These are phyloP conservation scores for Maniola jurtina DNA, from an alignment of 1,140 invertebrate species.

Conservation along the genomic window DNA sequence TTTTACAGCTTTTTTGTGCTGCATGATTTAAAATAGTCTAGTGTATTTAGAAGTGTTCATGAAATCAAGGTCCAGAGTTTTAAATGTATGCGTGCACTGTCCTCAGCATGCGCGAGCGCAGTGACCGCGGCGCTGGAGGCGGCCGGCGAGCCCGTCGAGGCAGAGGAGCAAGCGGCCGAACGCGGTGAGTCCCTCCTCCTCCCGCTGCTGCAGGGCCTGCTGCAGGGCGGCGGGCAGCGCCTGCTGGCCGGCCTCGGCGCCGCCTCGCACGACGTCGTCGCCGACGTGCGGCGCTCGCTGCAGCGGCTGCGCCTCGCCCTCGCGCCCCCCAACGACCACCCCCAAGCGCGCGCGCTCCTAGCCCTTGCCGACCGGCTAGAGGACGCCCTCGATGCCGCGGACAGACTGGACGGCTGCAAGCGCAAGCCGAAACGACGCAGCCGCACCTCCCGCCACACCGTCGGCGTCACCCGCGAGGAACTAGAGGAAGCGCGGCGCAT, in stretches of 20 bases:
- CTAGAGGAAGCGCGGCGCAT: slow-evolving; percentile 86
- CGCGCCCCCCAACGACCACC: slow-evolving; percentile 77
- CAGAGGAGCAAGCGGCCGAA: slow-evolving; percentile 43
- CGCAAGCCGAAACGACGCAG: slow-evolving; percentile 59
- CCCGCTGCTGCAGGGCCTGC: slow-evolving; percentile 81
- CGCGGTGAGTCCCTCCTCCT: slow-evolving; percentile 80
- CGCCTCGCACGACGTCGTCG: slow-evolving; percentile 80
- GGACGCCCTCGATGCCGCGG: slow-evolving; percentile 81
- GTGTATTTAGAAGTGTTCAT: no score
- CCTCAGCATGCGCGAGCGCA: slow-evolving; percentile 79
- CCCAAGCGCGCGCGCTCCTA: slow-evolving; percentile 83
- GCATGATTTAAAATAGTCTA: no score
- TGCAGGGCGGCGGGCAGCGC: slow-evolving; percentile 63
- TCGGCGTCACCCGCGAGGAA: slow-evolving; percentile 89
- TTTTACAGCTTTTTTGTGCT: no score
- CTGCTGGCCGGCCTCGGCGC: slow-evolving; percentile 60
- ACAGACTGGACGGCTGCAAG: slow-evolving; percentile 58
- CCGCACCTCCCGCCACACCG: slow-evolving; percentile 85
- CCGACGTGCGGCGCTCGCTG: slow-evolving; percentile 89
- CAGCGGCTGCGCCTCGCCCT: slow-evolving; percentile 86
- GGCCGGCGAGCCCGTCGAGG: slow-evolving; percentile 56
- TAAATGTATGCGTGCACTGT: slow-evolving; percentile 18
- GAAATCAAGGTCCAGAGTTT: no score
- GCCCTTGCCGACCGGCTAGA: slow-evolving; percentile 87
- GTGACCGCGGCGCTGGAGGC: slow-evolving; percentile 78